phyloP scores from a whole-genome alignment of 2,797 vertebrate species.

The Hypotaenidia okinawae region DNA sequence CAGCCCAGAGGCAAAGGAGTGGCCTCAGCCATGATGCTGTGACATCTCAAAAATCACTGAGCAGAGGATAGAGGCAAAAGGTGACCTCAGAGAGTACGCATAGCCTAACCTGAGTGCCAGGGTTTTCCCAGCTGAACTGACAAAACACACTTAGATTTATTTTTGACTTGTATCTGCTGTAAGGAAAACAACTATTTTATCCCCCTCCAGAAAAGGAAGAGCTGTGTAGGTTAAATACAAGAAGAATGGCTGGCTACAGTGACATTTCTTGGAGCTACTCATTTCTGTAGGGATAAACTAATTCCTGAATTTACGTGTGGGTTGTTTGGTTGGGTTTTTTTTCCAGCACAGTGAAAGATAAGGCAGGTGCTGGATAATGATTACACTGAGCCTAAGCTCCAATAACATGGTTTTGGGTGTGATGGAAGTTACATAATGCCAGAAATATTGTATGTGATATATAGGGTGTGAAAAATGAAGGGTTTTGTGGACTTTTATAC shows the following conservation, averaged over 20 bases:
- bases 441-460: neutral
- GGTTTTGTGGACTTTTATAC: neutral
- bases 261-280: neutral
- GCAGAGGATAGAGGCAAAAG: neutral
- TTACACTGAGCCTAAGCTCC: neutral
- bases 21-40: rapidly evolving
- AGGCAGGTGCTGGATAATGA: neutral
- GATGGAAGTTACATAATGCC: neutral
- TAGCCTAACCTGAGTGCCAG: neutral
- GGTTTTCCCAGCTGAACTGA: neutral
- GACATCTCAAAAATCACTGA: neutral
- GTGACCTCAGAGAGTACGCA: neutral
- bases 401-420: neutral
- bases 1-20: rapidly evolving
- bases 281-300: neutral
- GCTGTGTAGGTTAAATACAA: neutral
- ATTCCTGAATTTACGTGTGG: neutral
- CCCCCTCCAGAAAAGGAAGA: neutral
- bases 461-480: neutral
- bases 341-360: neutral
- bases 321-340: neutral
- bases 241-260: neutral
- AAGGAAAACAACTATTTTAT: neutral
- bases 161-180: neutral
- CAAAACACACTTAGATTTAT: neutral